Percentiles rank a stretch among this genome's conserved stretches.
Conservation (phyloP, 53 echinoderm and acorn worm genomes). For the Apostichopus leukothele region DNA sequence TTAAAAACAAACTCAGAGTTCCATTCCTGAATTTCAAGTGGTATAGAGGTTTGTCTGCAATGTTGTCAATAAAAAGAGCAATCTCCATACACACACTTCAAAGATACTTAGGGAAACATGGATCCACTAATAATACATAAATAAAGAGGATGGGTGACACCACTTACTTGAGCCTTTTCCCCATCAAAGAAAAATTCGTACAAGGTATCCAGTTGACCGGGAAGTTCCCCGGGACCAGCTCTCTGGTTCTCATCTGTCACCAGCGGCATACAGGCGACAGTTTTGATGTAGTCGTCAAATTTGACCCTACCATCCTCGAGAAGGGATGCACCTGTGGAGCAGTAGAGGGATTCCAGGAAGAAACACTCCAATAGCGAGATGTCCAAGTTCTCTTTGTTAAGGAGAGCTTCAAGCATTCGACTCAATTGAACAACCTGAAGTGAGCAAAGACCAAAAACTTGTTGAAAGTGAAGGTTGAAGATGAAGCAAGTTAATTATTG, state of each 20-base stretch:
- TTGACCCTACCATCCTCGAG: constrained; percentile 86
- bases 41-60: too few species aligned
- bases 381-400: constrained; percentile 70
- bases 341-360: constrained; percentile 94
- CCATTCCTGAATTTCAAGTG: too few species aligned
- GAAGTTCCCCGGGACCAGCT: constrained; percentile 90
- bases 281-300: constrained; percentile 90
- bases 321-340: constrained; percentile 89
- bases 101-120: background rate
- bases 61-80: background rate
- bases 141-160: background rate
- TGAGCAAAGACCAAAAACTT: too few species aligned
- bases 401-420: constrained; percentile 85
- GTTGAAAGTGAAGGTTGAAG: too few species aligned
- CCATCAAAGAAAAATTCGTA: constrained; percentile 93
- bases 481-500: too few species aligned
- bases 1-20: too few species aligned
- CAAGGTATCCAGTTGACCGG: constrained; percentile 76
- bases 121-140: background rate
- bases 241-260: constrained; percentile 65
- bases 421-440: constrained; percentile 84
- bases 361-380: constrained; percentile 78
- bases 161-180: constrained; percentile 66
- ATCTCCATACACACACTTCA: background rate
- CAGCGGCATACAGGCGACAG: constrained; percentile 71